Conservation (phyloP, 2,113 vertebrate genomes). For the Oplegnathus fasciatus region DNA sequence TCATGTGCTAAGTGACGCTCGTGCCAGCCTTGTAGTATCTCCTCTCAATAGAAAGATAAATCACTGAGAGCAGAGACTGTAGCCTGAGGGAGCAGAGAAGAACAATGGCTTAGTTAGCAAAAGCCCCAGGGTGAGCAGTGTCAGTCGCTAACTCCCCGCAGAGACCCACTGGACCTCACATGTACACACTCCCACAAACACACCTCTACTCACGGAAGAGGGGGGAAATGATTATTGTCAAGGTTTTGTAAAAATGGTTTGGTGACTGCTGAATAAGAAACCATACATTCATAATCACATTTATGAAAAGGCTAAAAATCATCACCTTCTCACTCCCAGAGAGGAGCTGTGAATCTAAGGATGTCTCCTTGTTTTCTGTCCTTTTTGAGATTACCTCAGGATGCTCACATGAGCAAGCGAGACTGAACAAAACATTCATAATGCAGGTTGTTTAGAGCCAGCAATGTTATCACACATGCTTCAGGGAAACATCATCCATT, state of each 20-base stretch:
- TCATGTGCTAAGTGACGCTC: neutral
- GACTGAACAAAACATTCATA: conserved; percentile 56
- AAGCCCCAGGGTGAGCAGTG: conserved; percentile 43
- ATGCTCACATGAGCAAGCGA: conserved; percentile 25
- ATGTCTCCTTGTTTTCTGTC: neutral
- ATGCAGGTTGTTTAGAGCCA: conserved; percentile 52
- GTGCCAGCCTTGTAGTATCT: neutral
- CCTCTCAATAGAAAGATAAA: conserved; percentile 5
- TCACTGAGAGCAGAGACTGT: neutral
- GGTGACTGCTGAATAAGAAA: neutral
- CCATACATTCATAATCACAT: neutral
- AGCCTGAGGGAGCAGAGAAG: neutral
- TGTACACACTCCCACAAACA: neutral
- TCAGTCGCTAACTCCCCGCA: conserved; percentile 51
- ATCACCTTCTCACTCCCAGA: neutral
- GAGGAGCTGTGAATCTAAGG: neutral
- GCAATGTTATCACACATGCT: conserved; percentile 53
- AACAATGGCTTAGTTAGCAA: conserved; percentile 14
- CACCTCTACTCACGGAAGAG: neutral
- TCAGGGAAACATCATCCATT: conserved; percentile 60
- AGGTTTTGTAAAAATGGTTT: neutral
- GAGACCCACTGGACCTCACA: conserved; percentile 24
- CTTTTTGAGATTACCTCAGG: conserved; percentile 18
- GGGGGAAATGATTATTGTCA: neutral
- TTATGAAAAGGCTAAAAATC: neutral